Evolutionary conservation across 30 jellyfish, hydroid and myxozoan species (phyloP).

Genomic region (Cassiopea xamachana): DNA sequence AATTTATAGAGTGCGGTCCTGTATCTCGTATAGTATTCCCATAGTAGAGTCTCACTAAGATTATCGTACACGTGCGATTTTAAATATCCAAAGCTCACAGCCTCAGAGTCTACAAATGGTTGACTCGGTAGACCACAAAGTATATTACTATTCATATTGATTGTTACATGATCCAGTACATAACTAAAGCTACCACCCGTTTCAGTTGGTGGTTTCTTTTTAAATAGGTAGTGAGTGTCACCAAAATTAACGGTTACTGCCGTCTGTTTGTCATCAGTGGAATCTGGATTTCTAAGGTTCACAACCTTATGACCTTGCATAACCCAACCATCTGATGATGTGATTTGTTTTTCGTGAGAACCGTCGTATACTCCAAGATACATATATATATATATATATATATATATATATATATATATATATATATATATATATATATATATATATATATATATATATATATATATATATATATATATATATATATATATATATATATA

Average conservation of each 20-base stretch:
- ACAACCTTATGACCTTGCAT: not conserved
- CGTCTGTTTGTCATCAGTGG: not conserved
- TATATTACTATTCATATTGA: slow-evolving; percentile 30
- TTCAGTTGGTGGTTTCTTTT: not conserved
- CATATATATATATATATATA: too few species aligned
- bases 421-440: too few species aligned
- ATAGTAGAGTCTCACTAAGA: slow-evolving; percentile 38
- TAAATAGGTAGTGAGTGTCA: not conserved
- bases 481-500: too few species aligned
- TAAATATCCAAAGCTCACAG: not conserved
- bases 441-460: too few species aligned
- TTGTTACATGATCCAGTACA: not conserved
- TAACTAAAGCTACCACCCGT: not conserved
- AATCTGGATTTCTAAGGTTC: slow-evolving; percentile 18
- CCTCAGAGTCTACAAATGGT: slow-evolving; percentile 4
- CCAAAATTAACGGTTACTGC: slow-evolving; percentile 1
- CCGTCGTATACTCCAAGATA: slow-evolving; percentile 29
- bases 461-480: too few species aligned
- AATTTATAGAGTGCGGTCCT: slow-evolving; percentile 50
- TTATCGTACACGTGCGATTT: slow-evolving; percentile 13
- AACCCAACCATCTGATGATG: not conserved
- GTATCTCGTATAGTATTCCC: slow-evolving; percentile 66
- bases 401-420: too few species aligned
- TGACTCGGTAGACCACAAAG: slow-evolving; percentile 16
- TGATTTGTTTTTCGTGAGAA: not conserved